These are phyloP conservation scores for Epirrita christyi DNA, from an alignment of 2,888 invertebrate genomes.

Conservation along the genomic window DNA sequence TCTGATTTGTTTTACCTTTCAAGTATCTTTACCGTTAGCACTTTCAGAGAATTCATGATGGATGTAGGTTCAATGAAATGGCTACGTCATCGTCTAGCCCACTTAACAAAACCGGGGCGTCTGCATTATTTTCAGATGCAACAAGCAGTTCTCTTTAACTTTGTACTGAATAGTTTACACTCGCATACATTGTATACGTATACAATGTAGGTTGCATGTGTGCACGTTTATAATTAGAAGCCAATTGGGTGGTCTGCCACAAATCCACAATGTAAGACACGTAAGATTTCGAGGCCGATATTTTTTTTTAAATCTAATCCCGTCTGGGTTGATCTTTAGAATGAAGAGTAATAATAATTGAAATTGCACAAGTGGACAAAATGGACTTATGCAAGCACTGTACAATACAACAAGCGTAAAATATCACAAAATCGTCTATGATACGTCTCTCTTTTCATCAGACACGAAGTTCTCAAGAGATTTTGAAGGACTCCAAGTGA, in stretches of 20 bases:
- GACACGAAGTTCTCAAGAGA: not conserved
- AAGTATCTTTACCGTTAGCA: too few relatives aligned
- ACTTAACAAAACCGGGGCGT: slow-evolving; percentile 17
- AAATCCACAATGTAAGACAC: slow-evolving; percentile 3
- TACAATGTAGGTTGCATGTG: slow-evolving; percentile 1
- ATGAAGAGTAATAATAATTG: not conserved
- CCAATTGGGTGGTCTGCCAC: slow-evolving; percentile 25
- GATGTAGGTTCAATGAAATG: not conserved
- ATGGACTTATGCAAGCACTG: too few relatives aligned
- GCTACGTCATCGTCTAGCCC: slow-evolving; percentile 17
- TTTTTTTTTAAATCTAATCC: not conserved
- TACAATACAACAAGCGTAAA: too few relatives aligned
- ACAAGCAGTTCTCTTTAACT: slow-evolving; percentile 13
- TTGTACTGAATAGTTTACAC: slow-evolving; percentile 16
- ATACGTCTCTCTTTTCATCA: not conserved
- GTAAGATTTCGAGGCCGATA: slow-evolving; percentile 6
- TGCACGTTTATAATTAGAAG: slow-evolving; percentile 22
- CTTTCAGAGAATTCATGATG: not conserved
- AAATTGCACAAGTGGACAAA: too few relatives aligned
- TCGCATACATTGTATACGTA: slow-evolving; percentile 1
- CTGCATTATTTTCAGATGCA: slow-evolving; percentile 18
- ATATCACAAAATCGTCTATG: too few relatives aligned
- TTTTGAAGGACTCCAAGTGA: not conserved
- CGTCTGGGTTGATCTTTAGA: not conserved
- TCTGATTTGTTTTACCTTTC: too few relatives aligned